These are phyloP conservation scores for Molothrus aeneus DNA, from an alignment of 2,797 vertebrate genomes.

Conservation along the genomic window DNA sequence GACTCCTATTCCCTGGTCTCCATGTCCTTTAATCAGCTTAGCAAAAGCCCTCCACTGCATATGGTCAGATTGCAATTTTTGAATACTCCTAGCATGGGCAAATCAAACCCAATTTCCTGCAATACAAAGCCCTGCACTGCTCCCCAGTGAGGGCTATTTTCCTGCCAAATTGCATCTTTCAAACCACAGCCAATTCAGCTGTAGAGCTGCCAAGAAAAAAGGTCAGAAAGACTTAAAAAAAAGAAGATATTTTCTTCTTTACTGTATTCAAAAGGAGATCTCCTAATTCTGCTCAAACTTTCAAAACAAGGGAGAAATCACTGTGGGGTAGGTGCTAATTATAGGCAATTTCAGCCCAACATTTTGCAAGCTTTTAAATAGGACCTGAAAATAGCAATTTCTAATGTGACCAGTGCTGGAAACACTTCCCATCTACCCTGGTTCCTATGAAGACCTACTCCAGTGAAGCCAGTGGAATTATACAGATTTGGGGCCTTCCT, in stretches of 20 bases:
- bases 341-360: slow-evolving; percentile 10
- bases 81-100: slow-evolving; percentile 35
- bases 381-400: neutral
- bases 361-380: neutral
- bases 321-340: neutral
- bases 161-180: slow-evolving; percentile 66
- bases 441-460: neutral
- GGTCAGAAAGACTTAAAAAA: slow-evolving; percentile 12
- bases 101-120: slow-evolving; percentile 66
- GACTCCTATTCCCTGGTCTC: neutral
- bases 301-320: slow-evolving; percentile 10
- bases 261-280: neutral
- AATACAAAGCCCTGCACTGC: slow-evolving; percentile 56
- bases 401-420: neutral
- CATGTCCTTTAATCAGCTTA: slow-evolving; percentile 44
- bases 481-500: neutral
- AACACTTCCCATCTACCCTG: neutral
- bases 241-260: neutral
- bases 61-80: slow-evolving; percentile 38
- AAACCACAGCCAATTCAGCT: slow-evolving; percentile 40
- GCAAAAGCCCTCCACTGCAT: slow-evolving; percentile 40
- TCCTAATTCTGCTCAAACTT: slow-evolving; percentile 15
- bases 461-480: neutral
- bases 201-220: slow-evolving; percentile 52
- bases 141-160: slow-evolving; percentile 52